Base-by-base conservation (phyloP, 2,797 vertebrate species). In the Enoplosus armatus region DNA sequence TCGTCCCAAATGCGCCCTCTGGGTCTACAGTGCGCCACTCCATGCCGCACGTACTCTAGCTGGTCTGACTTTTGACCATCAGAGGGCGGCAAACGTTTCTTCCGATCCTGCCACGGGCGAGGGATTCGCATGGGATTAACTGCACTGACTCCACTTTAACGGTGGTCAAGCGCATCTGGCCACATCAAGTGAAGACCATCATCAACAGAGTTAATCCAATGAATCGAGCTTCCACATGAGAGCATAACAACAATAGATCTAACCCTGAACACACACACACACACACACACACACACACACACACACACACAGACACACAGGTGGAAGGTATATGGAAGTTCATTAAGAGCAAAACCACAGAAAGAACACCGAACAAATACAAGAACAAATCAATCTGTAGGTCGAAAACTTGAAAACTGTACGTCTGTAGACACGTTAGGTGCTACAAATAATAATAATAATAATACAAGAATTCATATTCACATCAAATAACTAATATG, bases 21-120 rank as follows among this genome's bases (percentile, higher is more conserved):
- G 18, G 20, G 31, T 27, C 41, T 41, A 22, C 9, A 56, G 18
- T 6, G 6, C 3, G 6, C 1, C 24, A 0, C 62, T 20, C 20
- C 12, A 37, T 3, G 18, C 3, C n/a, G 47, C 12, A 24, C 0
- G 12, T n/a, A 12, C 9, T 48, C 39, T 22, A 3, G 18, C 50
- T 61, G 16, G 27, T 43, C 67, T 27, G 58, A 39, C 10, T 35
- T 59, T 29, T 8, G n/a, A 41, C 72, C 90, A 90, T 56, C 7
- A 86, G 87, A 26, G 66, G 79, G 84, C 60, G 1, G 20, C 24
- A 54, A n/a, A 22, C 0, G 8, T 11, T 0, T 35, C 24, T 4
- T 26, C 26, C 45, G 27, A 39, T 16, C 15, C 14, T 9, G 56
- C 14, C 41, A 55, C 14, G 3, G 45, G 10, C 12, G 22, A 33